Evolutionary conservation across 2,113 vertebrate species (phyloP), one percentile per base, ranked within the genome.

Genomic region (Syngnathus scovelli): DNA sequence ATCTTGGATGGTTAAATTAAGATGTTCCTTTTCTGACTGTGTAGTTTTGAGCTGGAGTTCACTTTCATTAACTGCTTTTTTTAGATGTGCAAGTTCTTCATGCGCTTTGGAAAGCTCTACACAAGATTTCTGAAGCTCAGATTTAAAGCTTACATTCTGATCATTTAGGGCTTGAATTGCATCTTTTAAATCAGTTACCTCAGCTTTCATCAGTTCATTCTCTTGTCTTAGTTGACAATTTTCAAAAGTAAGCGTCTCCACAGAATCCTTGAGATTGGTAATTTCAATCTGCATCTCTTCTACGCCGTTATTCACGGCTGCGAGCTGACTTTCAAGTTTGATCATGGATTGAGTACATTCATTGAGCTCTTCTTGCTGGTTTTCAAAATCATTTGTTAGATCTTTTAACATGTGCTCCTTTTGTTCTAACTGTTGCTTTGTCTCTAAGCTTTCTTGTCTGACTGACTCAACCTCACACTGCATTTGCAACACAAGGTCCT

Each of bases 81-180:
- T 90, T 55, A 93, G 83, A 51, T 70, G 60, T 62, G 67, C 3
- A 33, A 91, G 67, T 74, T 93, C 91, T 1, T 90, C 79, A 1
- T 80, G 81, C 7, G 83, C 89, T 71, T 78, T 78, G 1, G 66
- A 77, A 33, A 90, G 59, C 1, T 63, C 67, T 2, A 36, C 60
- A 16, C 70, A 78, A 3, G 81, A 71, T 12, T 80, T 83, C 74
- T 92, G 86, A 21, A 93, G 60, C 10, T 94, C 89, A 15, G 61
- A 82, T 84, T 91, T 91, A 21, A 93, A 48, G 61, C 78, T 87
- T 15, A 49, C 19, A 12, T 92, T 94, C 84, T 93, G 91, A 1
- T 91, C 81, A 44, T 74, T 74, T 67, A 92, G 75, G 11, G 75
- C 81, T 44, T 91, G 85, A 43, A 89, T 21, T 41, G 71, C 79